phyloP scores from a whole-genome alignment of 1,140 invertebrate species.

The Asbolus verrucosus region DNA sequence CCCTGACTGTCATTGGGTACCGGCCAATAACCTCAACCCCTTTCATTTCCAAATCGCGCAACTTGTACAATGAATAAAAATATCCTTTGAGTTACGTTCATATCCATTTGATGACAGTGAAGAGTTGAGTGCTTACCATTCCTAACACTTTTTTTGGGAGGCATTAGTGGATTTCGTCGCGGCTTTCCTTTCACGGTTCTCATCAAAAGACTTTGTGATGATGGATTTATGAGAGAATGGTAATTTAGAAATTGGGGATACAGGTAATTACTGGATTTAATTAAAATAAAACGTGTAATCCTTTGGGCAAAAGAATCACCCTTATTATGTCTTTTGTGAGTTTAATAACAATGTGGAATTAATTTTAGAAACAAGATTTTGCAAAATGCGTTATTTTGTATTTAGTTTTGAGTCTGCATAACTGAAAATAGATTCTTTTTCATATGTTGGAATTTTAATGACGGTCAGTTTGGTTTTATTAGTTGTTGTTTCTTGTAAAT shows the following conservation, averaged over 20 bases:
- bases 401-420: conserved; percentile 20
- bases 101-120: conserved; percentile 36
- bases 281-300: conserved; percentile 5
- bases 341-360: neutral
- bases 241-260: conserved; percentile 27
- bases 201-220: conserved; percentile 17
- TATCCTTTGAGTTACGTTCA: conserved; percentile 36
- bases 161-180: conserved; percentile 15
- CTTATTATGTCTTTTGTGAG: neutral
- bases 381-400: conserved; percentile 7
- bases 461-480: conserved; percentile 38
- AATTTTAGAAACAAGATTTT: conserved; percentile 7
- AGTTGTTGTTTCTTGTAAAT: conserved; percentile 33
- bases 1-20: conserved; percentile 43
- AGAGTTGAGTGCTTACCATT: conserved; percentile 14
- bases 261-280: conserved; percentile 14
- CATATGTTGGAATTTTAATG: conserved; percentile 34
- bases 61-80: conserved; percentile 49
- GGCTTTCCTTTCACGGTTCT: neutral
- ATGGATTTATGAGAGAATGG: conserved; percentile 23
- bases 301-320: neutral
- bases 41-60: conserved; percentile 33
- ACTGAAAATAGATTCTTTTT: conserved; percentile 44
- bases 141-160: conserved; percentile 18
- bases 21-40: conserved; percentile 45